These are phyloP conservation scores for Dinocampus coccinellae DNA, from an alignment of 2,888 invertebrate species.

Conservation along the genomic window DNA sequence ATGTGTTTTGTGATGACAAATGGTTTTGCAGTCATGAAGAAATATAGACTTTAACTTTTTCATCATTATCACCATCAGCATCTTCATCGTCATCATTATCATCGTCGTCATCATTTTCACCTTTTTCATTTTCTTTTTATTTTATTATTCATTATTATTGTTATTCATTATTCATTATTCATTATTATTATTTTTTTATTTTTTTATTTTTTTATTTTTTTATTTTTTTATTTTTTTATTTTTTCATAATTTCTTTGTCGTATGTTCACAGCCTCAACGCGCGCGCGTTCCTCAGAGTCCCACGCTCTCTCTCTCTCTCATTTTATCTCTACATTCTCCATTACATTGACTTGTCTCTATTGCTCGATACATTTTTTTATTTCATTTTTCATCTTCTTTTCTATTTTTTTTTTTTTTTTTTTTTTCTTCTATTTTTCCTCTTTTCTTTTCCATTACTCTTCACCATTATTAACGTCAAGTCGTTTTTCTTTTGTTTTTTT, in stretches of 20 bases:
- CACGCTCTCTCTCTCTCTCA: too few species aligned
- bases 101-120: too few species aligned
- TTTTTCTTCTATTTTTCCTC: background rate
- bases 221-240: background rate
- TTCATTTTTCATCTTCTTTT: background rate
- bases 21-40: conserved; percentile 1
- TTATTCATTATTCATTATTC: too few species aligned
- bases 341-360: background rate
- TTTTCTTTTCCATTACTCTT: background rate
- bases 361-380: background rate
- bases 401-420: background rate
- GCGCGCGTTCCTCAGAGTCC: background rate
- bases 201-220: background rate
- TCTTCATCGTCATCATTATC: too few species aligned
- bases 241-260: background rate
- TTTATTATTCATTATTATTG: too few species aligned
- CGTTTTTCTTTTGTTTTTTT: too few species aligned
- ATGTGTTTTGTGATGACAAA: conserved; percentile 2
- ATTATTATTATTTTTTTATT: too few species aligned
- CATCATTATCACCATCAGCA: too few species aligned
- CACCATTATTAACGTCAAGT: background rate
- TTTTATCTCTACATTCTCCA: too few species aligned
- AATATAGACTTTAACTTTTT: background rate
- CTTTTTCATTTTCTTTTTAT: too few species aligned
- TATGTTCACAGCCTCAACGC: conserved; percentile 13